These are phyloP conservation scores for Chymomyza caudatula DNA, from an alignment of 2,888 invertebrate genomes.

Conservation along the genomic window DNA sequence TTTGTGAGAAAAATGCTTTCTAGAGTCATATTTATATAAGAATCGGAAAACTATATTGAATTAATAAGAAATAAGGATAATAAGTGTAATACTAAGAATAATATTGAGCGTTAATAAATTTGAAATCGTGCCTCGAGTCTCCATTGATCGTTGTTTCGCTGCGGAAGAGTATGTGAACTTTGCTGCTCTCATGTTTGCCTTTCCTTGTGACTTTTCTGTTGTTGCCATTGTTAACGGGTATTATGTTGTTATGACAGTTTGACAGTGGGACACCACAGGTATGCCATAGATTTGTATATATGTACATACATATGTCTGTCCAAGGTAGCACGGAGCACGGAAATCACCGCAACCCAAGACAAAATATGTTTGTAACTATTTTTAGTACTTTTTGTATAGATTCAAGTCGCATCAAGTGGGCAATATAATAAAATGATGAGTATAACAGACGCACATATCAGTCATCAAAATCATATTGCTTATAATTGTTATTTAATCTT, in stretches of 20 bases:
- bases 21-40: too few relatives aligned
- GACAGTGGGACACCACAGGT: slow-evolving; percentile 34
- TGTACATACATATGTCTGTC: background rate
- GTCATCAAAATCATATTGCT: slow-evolving; percentile 64
- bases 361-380: slow-evolving; percentile 2
- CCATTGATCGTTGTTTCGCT: too few relatives aligned
- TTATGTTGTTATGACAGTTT: slow-evolving; percentile 66
- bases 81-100: too few relatives aligned
- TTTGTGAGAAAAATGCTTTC: too few relatives aligned
- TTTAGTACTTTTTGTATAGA: background rate
- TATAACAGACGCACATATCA: slow-evolving; percentile 51
- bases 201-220: slow-evolving; percentile 11
- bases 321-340: slow-evolving; percentile 61
- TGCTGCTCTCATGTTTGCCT: background rate
- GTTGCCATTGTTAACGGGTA: slow-evolving; percentile 48
- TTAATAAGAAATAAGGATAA: too few relatives aligned
- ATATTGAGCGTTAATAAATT: too few relatives aligned
- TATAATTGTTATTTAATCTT: slow-evolving; percentile 69
- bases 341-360: slow-evolving; percentile 39
- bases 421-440: slow-evolving; percentile 42
- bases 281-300: slow-evolving; percentile 12
- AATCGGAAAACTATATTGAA: too few relatives aligned
- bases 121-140: too few relatives aligned
- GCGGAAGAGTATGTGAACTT: background rate
- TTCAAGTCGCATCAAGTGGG: slow-evolving; percentile 41